Evolutionary conservation across 2,797 vertebrate species (phyloP).

Genomic region (Gymnothorax reevesii): DNA sequence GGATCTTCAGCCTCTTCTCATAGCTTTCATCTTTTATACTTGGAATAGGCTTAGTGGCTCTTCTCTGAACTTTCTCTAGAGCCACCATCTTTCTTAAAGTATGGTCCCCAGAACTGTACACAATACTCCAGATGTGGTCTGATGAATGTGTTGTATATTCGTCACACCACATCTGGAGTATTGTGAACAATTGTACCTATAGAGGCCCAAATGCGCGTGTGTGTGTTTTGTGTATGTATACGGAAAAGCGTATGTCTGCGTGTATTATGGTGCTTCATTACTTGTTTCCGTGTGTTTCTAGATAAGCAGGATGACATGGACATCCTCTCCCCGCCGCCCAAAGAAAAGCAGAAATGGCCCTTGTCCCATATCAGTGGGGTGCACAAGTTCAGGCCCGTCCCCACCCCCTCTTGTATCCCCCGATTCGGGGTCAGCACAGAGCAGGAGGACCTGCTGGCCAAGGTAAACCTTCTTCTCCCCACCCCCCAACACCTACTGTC

Average conservation of each 20-base stretch:
- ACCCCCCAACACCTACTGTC: background rate
- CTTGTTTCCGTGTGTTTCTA: conserved; percentile 50
- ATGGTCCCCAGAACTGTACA: too few species aligned
- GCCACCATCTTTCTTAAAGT: too few species aligned
- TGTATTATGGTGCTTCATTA: background rate
- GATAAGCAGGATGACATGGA: conserved; percentile 91
- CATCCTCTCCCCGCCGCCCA: conserved; percentile 66
- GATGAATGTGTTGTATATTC: too few species aligned
- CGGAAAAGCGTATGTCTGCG: background rate
- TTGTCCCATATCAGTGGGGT: conserved; percentile 88
- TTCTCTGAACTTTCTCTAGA: too few species aligned
- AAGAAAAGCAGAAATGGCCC: conserved; percentile 77
- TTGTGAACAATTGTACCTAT: too few species aligned
- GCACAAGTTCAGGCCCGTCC: conserved; percentile 70
- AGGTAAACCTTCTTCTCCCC: conserved; percentile 64
- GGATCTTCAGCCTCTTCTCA: too few species aligned
- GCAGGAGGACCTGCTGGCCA: conserved; percentile 80
- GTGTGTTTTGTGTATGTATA: background rate
- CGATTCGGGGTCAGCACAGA: conserved; percentile 85
- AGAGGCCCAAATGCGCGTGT: background rate
- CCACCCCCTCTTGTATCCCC: conserved; percentile 73
- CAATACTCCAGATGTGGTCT: too few species aligned
- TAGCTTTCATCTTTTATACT: too few species aligned
- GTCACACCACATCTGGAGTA: too few species aligned
- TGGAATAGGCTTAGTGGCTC: too few species aligned